A percentile compares a stretch with the other conserved stretches of the same genome.
Evolutionary conservation across 2,113 vertebrate species (phyloP).

Genomic region (Electrona antarctica): DNA sequence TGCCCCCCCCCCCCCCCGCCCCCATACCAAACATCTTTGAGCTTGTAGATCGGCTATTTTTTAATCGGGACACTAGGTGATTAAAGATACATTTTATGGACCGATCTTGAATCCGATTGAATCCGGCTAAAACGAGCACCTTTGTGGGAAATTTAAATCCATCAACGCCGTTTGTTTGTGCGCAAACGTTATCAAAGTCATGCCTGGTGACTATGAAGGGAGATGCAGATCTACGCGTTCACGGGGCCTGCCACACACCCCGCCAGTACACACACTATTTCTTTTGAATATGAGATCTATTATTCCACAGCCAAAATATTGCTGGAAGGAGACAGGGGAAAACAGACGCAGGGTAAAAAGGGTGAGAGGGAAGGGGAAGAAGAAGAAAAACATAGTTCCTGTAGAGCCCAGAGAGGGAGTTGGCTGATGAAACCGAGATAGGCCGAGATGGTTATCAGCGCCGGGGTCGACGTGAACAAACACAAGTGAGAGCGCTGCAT

Average conservation of each 20-base stretch:
- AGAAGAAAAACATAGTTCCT: slow-evolving; percentile 58
- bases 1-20: no score
- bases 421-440: slow-evolving; percentile 79
- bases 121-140: neutral
- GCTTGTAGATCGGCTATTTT: no score
- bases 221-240: slow-evolving; percentile 16
- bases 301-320: slow-evolving; percentile 44
- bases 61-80: no score
- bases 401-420: slow-evolving; percentile 59
- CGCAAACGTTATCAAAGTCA: slow-evolving; percentile 17
- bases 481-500: slow-evolving; percentile 64
- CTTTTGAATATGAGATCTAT: slow-evolving; percentile 35
- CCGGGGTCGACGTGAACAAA: slow-evolving; percentile 73
- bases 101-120: neutral
- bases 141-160: slow-evolving; percentile 2
- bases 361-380: slow-evolving; percentile 22
- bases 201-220: slow-evolving; percentile 8
- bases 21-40: no score
- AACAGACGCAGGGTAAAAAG: slow-evolving; percentile 26
- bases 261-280: slow-evolving; percentile 5
- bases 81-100: neutral
- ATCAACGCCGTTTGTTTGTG: slow-evolving; percentile 14
- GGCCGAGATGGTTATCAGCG: slow-evolving; percentile 77
- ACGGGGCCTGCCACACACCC: neutral
- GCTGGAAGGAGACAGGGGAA: slow-evolving; percentile 23